These are phyloP conservation scores for Brachyrhaphis roseni DNA, from an alignment of 2,797 vertebrate genomes.

Conservation along the genomic window DNA sequence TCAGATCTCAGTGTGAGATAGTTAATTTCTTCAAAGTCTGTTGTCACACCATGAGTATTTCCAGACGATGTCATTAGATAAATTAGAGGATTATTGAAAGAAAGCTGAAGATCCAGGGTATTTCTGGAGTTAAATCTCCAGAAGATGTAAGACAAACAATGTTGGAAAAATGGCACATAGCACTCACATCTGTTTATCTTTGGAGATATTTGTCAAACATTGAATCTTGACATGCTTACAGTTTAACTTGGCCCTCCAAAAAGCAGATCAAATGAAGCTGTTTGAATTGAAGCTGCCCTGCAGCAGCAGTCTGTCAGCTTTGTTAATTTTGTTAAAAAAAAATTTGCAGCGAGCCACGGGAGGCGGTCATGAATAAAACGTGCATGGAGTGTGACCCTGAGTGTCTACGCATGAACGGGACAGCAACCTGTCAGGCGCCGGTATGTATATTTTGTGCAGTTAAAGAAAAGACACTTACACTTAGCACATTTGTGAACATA, in stretches of 20 bases:
- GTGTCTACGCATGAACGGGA: slow-evolving; percentile 83
- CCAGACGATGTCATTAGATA: slow-evolving; percentile 38
- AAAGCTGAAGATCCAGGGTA: slow-evolving; percentile 34
- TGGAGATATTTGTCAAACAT: slow-evolving; percentile 70
- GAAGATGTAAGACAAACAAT: slow-evolving; percentile 53
- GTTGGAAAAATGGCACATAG: slow-evolving; percentile 42
- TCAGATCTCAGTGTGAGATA: slow-evolving; percentile 14
- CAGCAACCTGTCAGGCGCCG: slow-evolving; percentile 86
- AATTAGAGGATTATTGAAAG: slow-evolving; percentile 40
- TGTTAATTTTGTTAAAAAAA: slow-evolving; percentile 21
- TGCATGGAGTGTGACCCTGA: slow-evolving; percentile 91
- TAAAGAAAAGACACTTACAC: neutral
- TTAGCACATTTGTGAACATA: neutral
- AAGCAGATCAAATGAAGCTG: slow-evolving; percentile 27
- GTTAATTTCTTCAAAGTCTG: slow-evolving; percentile 43
- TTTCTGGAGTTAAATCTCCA: slow-evolving; percentile 42
- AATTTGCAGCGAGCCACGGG: slow-evolving; percentile 85
- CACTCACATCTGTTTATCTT: slow-evolving; percentile 65
- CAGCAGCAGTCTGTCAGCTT: slow-evolving; percentile 24
- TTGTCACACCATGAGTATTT: slow-evolving; percentile 50
- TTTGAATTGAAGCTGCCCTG: slow-evolving; percentile 32
- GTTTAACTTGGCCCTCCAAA: slow-evolving; percentile 66
- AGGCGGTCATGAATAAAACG: slow-evolving; percentile 81
- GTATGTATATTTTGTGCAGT: slow-evolving; percentile 77
- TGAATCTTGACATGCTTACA: slow-evolving; percentile 60